Evolutionary conservation across 1,140 invertebrate genomes (phyloP), one percentile per base, ranked within the genome.

Genomic region (Chrysomallon squamiferum): DNA sequence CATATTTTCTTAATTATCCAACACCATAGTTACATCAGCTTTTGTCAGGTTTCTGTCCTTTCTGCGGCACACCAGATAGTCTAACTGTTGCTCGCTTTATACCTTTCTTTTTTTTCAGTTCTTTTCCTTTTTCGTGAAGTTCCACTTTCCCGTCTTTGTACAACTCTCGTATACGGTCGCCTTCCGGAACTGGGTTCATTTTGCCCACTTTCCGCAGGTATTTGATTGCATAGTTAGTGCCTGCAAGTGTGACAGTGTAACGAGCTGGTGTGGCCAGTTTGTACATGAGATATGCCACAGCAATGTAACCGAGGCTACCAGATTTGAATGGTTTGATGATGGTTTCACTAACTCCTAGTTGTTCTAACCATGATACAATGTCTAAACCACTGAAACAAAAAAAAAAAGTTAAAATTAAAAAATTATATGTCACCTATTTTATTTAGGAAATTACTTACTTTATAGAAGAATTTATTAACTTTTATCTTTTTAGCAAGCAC

Each of bases 201-300:
- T 89, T 90, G 18, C 91, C 92, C 71, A 88, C 87, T 60, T 87
- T 87, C 74, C 87, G 88, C 63, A 93, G 81, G 74, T 89, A 91
- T 62, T 89, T 91, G 59, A 93, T 92, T 13, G 90, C 88, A 73
- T 90, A 80, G 27, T 91, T 92, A 25, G 92, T 92, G 30, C 90
- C 91, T 4, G 91, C 93, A 73, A 98, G 75, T 30, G 95, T 97
- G 0, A 96, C 91, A 2, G 93, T 92, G 86, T 97, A 98, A 73
- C 96, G 87, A 18, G 93, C 77, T 1, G 96, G 96, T 25, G 95
- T 95, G 18, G 91, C 90, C 69, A 97, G 87, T 88, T 98, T 97
- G 82, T 97, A 98, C 74, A 95, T 87, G 5, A 93, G 91, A 86
- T 95, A 96, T 0, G 94, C 89, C 20, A 96, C 87, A 18, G 95